A percentile compares a stretch with the other conserved stretches of the same genome.
Conservation (phyloP, 2,888 invertebrate genomes). For the Seira ritae region DNA sequence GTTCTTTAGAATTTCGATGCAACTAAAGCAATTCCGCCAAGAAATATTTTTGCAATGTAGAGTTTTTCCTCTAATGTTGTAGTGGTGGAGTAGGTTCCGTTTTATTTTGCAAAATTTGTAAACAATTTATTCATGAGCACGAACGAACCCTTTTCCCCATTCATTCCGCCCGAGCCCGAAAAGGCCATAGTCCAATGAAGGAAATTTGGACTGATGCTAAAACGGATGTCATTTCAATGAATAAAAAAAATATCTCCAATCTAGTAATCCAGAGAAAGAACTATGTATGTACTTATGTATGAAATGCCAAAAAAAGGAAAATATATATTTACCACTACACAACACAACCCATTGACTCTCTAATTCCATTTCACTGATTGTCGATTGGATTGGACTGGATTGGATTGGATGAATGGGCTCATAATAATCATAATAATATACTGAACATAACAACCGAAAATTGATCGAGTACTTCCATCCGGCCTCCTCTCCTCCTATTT, state of each 20-base stretch:
- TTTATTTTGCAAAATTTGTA: constrained; percentile 23
- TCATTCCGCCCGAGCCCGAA: background rate
- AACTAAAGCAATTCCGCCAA: too few relatives aligned
- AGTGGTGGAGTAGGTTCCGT: constrained; percentile 1
- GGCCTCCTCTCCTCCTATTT: background rate
- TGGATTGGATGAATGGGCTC: background rate
- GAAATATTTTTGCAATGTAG: background rate
- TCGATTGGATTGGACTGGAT: too few relatives aligned
- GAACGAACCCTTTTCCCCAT: constrained; percentile 18
- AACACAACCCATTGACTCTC: constrained; percentile 12
- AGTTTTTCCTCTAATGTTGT: constrained; percentile 20
- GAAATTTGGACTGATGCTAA: constrained; percentile 7
- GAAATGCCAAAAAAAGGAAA: too few relatives aligned
- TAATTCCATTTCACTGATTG: constrained; percentile 1
- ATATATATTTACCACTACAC: background rate
- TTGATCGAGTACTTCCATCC: constrained; percentile 16
- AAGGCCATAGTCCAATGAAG: background rate
- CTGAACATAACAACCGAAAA: background rate
- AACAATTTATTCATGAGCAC: background rate
- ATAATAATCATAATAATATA: constrained; percentile 9
- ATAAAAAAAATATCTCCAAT: background rate
- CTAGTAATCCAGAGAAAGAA: too few relatives aligned
- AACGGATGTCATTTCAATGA: constrained; percentile 40
- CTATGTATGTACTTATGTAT: too few relatives aligned
- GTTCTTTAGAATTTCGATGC: too few relatives aligned